A percentile compares a stretch with the other conserved stretches of the same genome.
Conservation (phyloP, 2,113 vertebrate species). For the Triplophysa rosa region DNA sequence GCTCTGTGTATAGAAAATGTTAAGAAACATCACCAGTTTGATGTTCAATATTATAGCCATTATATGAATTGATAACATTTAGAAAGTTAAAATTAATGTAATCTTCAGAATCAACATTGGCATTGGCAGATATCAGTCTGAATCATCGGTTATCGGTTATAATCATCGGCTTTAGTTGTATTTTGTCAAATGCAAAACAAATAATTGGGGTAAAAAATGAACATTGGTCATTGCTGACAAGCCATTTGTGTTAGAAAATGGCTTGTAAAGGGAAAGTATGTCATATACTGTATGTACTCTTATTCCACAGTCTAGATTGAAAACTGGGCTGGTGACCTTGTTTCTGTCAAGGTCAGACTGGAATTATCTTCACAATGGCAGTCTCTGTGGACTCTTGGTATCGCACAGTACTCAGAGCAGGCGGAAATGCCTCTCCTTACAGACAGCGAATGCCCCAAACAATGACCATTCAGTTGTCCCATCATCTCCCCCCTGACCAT, state of each 20-base stretch:
- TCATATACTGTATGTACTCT: neutral
- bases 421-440: slow-evolving; percentile 51
- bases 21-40: too few relatives aligned
- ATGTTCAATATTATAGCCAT: too few relatives aligned
- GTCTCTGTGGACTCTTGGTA: slow-evolving; percentile 34
- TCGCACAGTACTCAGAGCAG: slow-evolving; percentile 37
- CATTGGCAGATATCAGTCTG: too few relatives aligned
- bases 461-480: slow-evolving; percentile 36
- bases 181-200: too few relatives aligned
- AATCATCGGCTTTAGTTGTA: too few relatives aligned
- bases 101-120: too few relatives aligned
- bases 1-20: too few relatives aligned
- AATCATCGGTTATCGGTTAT: too few relatives aligned
- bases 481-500: slow-evolving; percentile 25
- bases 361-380: slow-evolving; percentile 41
- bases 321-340: slow-evolving; percentile 16
- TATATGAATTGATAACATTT: too few relatives aligned
- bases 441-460: slow-evolving; percentile 44
- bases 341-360: slow-evolving; percentile 47
- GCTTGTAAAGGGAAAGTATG: neutral
- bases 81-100: too few relatives aligned
- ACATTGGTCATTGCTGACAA: slow-evolving; percentile 6
- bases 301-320: slow-evolving; percentile 19
- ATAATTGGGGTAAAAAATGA: too few relatives aligned
- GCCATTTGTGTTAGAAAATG: slow-evolving; percentile 18